A percentile compares a stretch with the other conserved stretches of the same genome.
Conservation (phyloP, 2,888 invertebrate genomes). For the Ichneumoninae sp. region DNA sequence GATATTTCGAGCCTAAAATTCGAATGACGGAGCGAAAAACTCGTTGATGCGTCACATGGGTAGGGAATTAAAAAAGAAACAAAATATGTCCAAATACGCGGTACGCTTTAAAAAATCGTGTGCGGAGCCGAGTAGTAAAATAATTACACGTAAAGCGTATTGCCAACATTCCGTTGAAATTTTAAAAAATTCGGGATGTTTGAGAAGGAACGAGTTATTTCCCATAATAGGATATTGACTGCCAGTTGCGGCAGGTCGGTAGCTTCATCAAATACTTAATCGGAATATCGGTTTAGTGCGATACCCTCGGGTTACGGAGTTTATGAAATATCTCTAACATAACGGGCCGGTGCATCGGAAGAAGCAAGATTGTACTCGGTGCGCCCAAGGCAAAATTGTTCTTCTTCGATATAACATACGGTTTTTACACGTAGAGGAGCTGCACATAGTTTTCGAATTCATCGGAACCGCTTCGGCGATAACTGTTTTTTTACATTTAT, state of each 20-base stretch:
- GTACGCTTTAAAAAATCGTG: not conserved
- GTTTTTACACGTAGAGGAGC: not conserved
- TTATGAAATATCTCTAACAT: not conserved
- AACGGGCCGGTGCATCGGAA: not conserved
- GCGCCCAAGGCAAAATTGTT: not conserved
- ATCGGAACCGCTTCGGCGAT: too few relatives aligned
- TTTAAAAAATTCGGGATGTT: not conserved
- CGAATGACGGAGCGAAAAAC: not conserved
- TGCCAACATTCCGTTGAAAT: not conserved
- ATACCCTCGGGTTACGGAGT: not conserved
- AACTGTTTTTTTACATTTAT: not conserved
- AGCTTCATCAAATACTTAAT: not conserved
- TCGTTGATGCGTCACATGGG: not conserved
- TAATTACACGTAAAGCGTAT: not conserved
- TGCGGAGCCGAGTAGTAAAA: not conserved
- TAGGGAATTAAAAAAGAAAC: not conserved
- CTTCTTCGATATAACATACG: not conserved
- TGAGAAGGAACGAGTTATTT: not conserved
- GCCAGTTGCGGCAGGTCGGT: not conserved
- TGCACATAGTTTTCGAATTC: not conserved
- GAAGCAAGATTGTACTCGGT: not conserved
- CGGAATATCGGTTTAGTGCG: not conserved
- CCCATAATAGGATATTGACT: constrained; percentile 1
- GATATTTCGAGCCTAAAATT: constrained; percentile 1
- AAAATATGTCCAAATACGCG: not conserved